Evolutionary conservation across 1,140 invertebrate species (phyloP), one percentile per base, ranked within the genome.

Genomic region (Aplysia californica): DNA sequence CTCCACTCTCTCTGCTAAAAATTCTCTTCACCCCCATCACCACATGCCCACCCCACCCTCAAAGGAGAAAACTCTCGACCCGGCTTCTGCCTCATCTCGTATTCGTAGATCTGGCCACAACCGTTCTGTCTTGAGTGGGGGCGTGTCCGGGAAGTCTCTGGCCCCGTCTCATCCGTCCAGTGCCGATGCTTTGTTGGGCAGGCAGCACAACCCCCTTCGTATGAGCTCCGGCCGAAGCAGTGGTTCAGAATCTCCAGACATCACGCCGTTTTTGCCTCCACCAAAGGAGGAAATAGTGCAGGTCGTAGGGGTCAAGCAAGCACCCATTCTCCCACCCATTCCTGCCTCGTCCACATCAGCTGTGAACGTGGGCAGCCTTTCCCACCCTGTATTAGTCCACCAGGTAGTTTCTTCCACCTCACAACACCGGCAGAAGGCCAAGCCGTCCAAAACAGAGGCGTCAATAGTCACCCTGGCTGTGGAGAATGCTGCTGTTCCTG

Each of bases 241-340:
- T 79, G 68, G 82, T 20, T 83, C 80, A 10, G 80, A 82, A 29
- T 83, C 82, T 15, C 83, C 81, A 36, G 83, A 84, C 71, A 76
- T 80, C 61, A 66, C 80, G 21, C 79, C 84, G 6, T 84, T 85
- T 68, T 41, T 85, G 29, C 79, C 78, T 21, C 31, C 59, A 50
- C 55, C 59, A 10, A 29, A 61, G 0, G 80, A 81, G 36, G 31
- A 64, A n/a, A 50, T 61, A 0, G 31, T 77, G 5, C 55, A 68
- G n/a, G 33, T 76, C 33, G 50, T 81, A 38, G 76, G 76, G 55
- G 77, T 79, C 36, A 82, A 81, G 50, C 75, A 78, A 29, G 61
- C 79, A 2, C 74, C 78, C 23, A 66, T 82, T 50, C 75, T 85
- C 20, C 84, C 84, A 29, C 84, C 84, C 2, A 85, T 85, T 58